Evolutionary conservation across 2,888 invertebrate species (phyloP), one percentile per base, ranked within the genome.

Genomic region (Rapana venosa): DNA sequence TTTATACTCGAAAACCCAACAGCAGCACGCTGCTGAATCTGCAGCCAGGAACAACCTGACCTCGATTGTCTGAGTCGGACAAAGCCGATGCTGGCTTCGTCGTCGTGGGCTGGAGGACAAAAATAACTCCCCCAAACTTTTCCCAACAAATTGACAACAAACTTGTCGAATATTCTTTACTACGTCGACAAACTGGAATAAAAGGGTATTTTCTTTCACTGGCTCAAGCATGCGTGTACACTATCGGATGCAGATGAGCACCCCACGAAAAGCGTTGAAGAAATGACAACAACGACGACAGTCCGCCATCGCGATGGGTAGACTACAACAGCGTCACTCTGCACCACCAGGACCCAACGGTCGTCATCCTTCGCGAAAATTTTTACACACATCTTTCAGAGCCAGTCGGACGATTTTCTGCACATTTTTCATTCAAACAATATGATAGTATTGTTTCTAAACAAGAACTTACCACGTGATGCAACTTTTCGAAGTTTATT

Each of bases 401-500:
- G 66, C 20, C 26, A 1, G 20, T 17, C 15, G 4, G n/a, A 87
- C 36, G 26, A 61, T 61, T 70, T 36, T 36, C 26, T 35, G 26
- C 1, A 26, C 32, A 74, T 15, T 74, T 70, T 74, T 87, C 74
- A 74, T 87, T 36, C 74, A 74, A 74, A 74, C 15, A 15, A 8
- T 74, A n/a, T 6, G 17, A 32, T 0, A n/a, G 36, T 32, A 30
- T 47, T 58, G 32, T 87, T 36, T 11, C 22, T 15, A 35, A 36
- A 26, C 26, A 22, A 15, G 61, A 15, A 87, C 87, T 74, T 87
- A 74, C 87, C 47, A 47, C 32, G 87, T 70, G 32, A 36, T 35
- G 74, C 17, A 87, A 87, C 87, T 87, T 87, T 87, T 74, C 87
- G 70, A 74, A 74, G 87, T 74, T 74, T 87, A 74, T 87, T 87